phyloP scores from a whole-genome alignment of 2,797 vertebrate species.

The Typhlichthys eigenmanni region DNA sequence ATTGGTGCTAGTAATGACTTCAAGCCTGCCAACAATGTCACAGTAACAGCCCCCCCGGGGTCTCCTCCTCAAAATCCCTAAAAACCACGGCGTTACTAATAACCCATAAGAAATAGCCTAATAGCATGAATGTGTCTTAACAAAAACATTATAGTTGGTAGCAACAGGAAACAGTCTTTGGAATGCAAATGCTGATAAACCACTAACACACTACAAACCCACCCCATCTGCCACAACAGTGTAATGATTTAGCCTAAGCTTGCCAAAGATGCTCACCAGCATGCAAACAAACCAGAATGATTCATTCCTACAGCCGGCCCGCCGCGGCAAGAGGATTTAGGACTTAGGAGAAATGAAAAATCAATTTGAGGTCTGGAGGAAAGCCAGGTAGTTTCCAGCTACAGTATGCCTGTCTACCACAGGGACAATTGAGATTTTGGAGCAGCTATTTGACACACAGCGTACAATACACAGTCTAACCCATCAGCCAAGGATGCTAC shows the following conservation, averaged over 20 bases:
- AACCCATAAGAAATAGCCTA: background rate
- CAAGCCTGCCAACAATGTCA: background rate
- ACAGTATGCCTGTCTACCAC: conserved; percentile 38
- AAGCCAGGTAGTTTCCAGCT: conserved; percentile 52
- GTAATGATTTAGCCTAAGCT: conserved; percentile 22
- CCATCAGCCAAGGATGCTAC: conserved; percentile 41
- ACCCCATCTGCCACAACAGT: conserved; percentile 9
- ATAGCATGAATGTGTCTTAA: background rate
- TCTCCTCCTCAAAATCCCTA: background rate
- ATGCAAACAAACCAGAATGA: conserved; percentile 46
- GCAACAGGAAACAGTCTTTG: conserved; percentile 3
- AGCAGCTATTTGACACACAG: background rate
- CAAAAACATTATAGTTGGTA: background rate
- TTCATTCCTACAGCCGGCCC: conserved; percentile 55
- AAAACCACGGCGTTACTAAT: background rate
- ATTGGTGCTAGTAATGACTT: background rate
- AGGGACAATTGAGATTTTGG: conserved; percentile 37
- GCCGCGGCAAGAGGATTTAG: conserved; percentile 60
- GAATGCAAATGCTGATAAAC: conserved; percentile 4
- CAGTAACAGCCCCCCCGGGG: background rate
- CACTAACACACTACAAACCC: background rate
- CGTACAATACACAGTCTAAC: background rate
- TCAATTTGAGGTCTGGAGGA: conserved; percentile 68
- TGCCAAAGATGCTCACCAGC: conserved; percentile 33
- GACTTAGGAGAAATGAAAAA: conserved; percentile 71